These are phyloP conservation scores for Serripes groenlandicus DNA, from an alignment of 2,888 invertebrate genomes.

Conservation along the genomic window DNA sequence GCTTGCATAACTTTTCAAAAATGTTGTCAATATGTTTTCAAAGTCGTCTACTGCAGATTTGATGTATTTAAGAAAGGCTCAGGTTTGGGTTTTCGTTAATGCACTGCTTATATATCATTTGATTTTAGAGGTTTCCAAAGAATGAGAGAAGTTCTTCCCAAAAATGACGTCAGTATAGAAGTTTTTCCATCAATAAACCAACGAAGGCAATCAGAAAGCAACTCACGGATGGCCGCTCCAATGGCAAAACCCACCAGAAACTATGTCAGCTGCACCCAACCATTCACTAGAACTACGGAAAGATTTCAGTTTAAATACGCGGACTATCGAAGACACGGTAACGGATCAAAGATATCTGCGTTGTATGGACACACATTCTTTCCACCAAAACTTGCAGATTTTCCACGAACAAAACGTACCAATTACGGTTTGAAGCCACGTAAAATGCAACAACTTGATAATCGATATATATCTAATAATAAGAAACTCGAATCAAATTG, in stretches of 20 bases:
- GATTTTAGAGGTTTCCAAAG: too few relatives aligned
- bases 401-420: too few relatives aligned
- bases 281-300: neutral
- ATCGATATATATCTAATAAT: too few relatives aligned
- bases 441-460: too few relatives aligned
- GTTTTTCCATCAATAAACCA: neutral
- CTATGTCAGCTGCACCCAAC: neutral
- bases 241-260: neutral
- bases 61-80: too few relatives aligned
- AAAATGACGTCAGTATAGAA: slow-evolving; percentile 12
- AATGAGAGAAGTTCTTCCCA: neutral
- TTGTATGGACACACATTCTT: neutral
- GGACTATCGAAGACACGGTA: neutral
- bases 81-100: too few relatives aligned
- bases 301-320: neutral
- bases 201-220: neutral
- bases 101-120: too few relatives aligned
- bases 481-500: neutral
- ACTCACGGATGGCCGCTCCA: neutral
- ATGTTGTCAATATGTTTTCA: too few relatives aligned
- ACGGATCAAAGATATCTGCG: neutral
- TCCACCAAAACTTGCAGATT: neutral
- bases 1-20: too few relatives aligned
- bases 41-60: too few relatives aligned
- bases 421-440: too few relatives aligned